phyloP scores from a whole-genome alignment of 2,113 vertebrate genomes.

The Pundamilia nyererei region DNA sequence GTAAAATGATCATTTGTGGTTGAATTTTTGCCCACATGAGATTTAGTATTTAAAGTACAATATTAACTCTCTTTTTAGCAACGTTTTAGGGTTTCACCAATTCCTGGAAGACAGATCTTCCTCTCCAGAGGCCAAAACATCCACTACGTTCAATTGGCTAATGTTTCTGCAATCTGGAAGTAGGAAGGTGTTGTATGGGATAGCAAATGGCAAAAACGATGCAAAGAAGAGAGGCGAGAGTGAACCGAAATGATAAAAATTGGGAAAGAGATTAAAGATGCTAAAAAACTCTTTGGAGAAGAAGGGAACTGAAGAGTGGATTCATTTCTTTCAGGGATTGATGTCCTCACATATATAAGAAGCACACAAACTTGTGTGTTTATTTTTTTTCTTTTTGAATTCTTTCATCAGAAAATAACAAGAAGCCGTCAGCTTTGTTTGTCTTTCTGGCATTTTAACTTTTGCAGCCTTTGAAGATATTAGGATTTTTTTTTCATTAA shows the following conservation, averaged over 20 bases:
- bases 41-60: neutral
- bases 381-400: neutral
- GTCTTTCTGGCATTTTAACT: conserved; percentile 3
- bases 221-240: neutral
- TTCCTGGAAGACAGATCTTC: neutral
- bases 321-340: neutral
- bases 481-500: neutral
- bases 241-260: neutral
- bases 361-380: neutral
- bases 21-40: neutral
- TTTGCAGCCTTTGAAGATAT: conserved; percentile 33
- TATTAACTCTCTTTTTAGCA: neutral
- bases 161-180: neutral
- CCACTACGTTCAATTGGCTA: neutral
- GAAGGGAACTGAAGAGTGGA: neutral
- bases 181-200: neutral
- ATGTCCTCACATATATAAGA: neutral
- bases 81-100: neutral
- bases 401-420: neutral
- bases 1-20: neutral
- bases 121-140: neutral
- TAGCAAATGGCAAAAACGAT: neutral
- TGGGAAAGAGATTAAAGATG: neutral
- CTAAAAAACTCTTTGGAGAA: neutral
- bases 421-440: conserved; percentile 11